Conservation (phyloP, 2,797 vertebrate species). For the Peromyscus aztecus region DNA sequence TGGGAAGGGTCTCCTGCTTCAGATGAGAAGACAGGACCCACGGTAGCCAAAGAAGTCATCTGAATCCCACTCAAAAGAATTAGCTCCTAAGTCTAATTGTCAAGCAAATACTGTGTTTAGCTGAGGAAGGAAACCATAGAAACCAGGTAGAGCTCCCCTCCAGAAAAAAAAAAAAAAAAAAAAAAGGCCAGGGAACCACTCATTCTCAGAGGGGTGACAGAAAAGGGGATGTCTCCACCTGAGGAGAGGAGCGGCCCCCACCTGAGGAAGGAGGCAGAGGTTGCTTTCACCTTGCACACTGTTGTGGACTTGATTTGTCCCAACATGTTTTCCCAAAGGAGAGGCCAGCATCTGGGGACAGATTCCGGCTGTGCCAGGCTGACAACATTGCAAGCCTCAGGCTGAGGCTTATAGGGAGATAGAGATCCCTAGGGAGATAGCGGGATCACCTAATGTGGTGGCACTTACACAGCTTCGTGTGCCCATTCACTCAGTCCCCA, state of each 20-base stretch:
- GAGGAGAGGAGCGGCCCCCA: too few relatives aligned
- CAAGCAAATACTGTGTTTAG: constrained; percentile 6
- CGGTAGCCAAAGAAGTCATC: constrained; percentile 54
- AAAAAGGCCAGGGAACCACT: neutral
- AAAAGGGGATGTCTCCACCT: fast-evolving
- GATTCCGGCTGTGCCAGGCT: neutral
- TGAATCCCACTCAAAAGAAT: constrained; percentile 22
- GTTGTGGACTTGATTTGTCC: neutral
- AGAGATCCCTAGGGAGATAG: too few relatives aligned
- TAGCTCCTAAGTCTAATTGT: constrained; percentile 12
- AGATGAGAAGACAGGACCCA: constrained; percentile 49
- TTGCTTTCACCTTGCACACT: neutral
- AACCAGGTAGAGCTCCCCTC: neutral
- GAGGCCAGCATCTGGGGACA: too few relatives aligned
- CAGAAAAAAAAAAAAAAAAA: too few relatives aligned
- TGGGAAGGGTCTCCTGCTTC: constrained; percentile 56
- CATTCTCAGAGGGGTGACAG: neutral
- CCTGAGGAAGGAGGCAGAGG: neutral
- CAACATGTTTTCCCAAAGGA: neutral
- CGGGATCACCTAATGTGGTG: too few relatives aligned
- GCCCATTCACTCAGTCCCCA: too few relatives aligned
- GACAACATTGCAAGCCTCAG: neutral
- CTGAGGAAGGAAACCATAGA: neutral
- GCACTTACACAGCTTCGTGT: fast-evolving
- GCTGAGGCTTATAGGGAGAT: neutral